Evolutionary conservation across 2,888 invertebrate genomes (phyloP), one percentile per base, ranked within the genome.

Genomic region (Pristionchus arcanus): DNA sequence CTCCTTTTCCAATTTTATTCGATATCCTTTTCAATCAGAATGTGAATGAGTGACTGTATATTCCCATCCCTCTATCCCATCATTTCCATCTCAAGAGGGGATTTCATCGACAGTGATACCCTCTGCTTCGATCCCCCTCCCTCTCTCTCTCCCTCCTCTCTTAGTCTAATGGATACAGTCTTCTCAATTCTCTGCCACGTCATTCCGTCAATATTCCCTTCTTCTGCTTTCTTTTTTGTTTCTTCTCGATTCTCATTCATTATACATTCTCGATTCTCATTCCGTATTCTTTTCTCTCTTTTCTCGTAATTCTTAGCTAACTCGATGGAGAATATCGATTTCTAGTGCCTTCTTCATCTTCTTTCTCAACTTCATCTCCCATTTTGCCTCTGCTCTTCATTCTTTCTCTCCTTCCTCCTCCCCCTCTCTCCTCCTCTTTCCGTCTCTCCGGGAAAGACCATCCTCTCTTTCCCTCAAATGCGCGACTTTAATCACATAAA

Each of bases 401-500:
- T 77, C 42, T 25, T 42, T 77, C n/a, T 21, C 77, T 74, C 74
- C 42, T 21, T 77, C 15, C 77, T 77, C 77, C 34, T 31, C 37
- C 37, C 85, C 7, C 63, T 63, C 63, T 25, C 19, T 37, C 63
- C 15, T 21, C 15, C 25, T 63, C 85, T 28, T 25, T 83, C 83
- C 53, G 19, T n/a, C n/a, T 37, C 55, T 55, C 83, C 31, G 21
- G 83, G 77, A 42, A 77, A 42, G 37, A 31, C 68, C 68, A 31
- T n/a, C 49, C 83, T 83, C 83, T 83, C 53, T 53, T 16, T 16
- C 19, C 53, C 53, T 49, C 83, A 49, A 53, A 31, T 53, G 55
- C 53, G 83, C 55, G 55, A 83, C 53, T 83, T 55, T 83, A 83
- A 83, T 83, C 83, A 83, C 83, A 83, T 83, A 83, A 83, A 83